Conservation (phyloP, 23 tunicate genomes). For the Ciona savignyi region DNA sequence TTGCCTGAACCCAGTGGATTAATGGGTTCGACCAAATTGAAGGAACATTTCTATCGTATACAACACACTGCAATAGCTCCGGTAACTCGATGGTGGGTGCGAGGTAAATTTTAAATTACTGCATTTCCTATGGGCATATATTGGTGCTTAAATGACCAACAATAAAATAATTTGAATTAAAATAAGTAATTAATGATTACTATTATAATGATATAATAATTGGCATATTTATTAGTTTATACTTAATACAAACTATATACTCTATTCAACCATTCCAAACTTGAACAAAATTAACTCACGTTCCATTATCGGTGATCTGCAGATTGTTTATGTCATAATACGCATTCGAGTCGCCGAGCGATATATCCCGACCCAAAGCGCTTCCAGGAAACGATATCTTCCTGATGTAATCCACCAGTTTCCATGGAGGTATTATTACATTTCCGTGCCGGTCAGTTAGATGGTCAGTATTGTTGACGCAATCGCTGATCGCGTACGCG, state of each 20-base stretch:
- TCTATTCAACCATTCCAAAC: too few species aligned
- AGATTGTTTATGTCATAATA: slow-evolving; percentile 22
- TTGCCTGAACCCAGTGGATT: too few species aligned
- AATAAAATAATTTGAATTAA: background rate
- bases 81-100: too few species aligned
- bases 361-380: background rate
- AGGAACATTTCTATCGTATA: too few species aligned
- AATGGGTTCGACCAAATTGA: too few species aligned
- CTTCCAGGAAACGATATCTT: slow-evolving; percentile 7
- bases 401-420: slow-evolving; percentile 10
- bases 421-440: slow-evolving; percentile 14
- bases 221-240: too few species aligned
- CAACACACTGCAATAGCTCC: too few species aligned
- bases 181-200: too few species aligned
- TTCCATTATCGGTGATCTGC: slow-evolving; percentile 11
- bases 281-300: slow-evolving; percentile 10
- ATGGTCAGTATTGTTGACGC: slow-evolving; percentile 12
- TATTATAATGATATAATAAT: too few species aligned
- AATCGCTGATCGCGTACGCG: slow-evolving; percentile 25
- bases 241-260: too few species aligned
- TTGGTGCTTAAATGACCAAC: background rate
- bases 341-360: slow-evolving; percentile 1
- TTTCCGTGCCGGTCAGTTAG: slow-evolving; percentile 9
- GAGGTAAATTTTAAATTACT: too few species aligned
- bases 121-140: too few species aligned